Base-by-base conservation (phyloP, 2,888 invertebrate genomes). In the Chesias legatella region DNA sequence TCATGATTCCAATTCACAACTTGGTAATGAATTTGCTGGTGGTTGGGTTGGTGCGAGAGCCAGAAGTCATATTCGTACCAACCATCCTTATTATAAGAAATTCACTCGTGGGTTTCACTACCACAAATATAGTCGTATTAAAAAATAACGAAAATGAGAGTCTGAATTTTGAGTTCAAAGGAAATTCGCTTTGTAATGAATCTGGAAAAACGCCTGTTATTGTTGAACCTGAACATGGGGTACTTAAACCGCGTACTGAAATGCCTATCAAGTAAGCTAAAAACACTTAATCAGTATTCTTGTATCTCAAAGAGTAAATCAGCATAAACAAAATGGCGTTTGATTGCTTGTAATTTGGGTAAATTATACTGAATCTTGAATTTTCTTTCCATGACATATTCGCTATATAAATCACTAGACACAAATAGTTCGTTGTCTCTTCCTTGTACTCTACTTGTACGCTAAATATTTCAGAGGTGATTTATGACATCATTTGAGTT, bases 41-140 rank as follows among this genome's bases (percentile, higher is more conserved):
- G 7, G 92, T 91, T 10, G 93, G 92, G 7, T 68, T 85, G 29
- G 91, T 92, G 0, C 77, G 88, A 41, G 92, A 93, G 55, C 92
- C 94, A 0, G 86, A 89, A 10, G 88, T 94, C 3, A 75, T 82
- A 33, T 91, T 93, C 60, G 78, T 89, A 10, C 85, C 90, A 11
- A 89, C 90, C 0, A 90, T 91, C 57, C 65, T 93, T 39, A 76
- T 88, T 31, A 86, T 94, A 60, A 88, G 89, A 47, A 90, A 92
- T 43, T 91, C 92, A 0, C 71, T 93, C 7, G 83, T 92, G 29
- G 91, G 92, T 56, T 82, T 89, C 37, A 83, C 81, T 1, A 73
- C 83, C 1, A 72, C 68, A 1, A 80, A 86, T 31, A 49, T 70
- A 0, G 70, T 91, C 1, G 57, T 69, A 8, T 58, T 92, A 34